Percentiles rank a stretch among this genome's conserved stretches.
Evolutionary conservation across 2,113 vertebrate species (phyloP).

Genomic region (Crotalus horridus): DNA sequence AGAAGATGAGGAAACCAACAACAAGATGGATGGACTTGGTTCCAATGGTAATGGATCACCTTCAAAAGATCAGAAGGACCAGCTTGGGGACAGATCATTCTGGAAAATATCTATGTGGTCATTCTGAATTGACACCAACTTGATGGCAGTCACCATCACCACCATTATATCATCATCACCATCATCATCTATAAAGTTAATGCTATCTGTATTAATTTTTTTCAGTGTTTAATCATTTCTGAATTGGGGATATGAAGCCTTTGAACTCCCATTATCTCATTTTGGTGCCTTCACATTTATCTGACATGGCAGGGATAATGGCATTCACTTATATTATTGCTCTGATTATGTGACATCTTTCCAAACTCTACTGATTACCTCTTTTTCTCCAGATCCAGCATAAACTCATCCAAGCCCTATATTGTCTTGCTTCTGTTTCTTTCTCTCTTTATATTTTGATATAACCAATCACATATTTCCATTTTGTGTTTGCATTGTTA

Average conservation of each 20-base stretch:
- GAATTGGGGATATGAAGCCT: neutral
- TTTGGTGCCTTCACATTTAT: neutral
- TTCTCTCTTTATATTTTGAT: neutral
- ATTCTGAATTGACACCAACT: neutral
- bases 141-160: neutral
- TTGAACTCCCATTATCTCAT: neutral
- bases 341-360: neutral
- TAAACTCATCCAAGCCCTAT: neutral
- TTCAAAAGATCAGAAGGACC: neutral
- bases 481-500: neutral
- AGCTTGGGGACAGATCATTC: neutral
- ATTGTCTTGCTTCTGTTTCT: neutral
- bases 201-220: neutral
- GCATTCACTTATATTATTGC: neutral
- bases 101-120: neutral
- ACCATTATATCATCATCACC: neutral
- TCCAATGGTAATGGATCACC: neutral
- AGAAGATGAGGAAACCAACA: neutral
- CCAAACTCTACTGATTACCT: neutral
- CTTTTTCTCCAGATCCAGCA: neutral
- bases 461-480: neutral
- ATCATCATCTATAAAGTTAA: neutral
- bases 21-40: neutral
- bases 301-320: neutral
- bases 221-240: neutral